A percentile compares a stretch with the other conserved stretches of the same genome.
Conservation (phyloP, 1,140 invertebrate genomes). For the Callitettix versicolor region DNA sequence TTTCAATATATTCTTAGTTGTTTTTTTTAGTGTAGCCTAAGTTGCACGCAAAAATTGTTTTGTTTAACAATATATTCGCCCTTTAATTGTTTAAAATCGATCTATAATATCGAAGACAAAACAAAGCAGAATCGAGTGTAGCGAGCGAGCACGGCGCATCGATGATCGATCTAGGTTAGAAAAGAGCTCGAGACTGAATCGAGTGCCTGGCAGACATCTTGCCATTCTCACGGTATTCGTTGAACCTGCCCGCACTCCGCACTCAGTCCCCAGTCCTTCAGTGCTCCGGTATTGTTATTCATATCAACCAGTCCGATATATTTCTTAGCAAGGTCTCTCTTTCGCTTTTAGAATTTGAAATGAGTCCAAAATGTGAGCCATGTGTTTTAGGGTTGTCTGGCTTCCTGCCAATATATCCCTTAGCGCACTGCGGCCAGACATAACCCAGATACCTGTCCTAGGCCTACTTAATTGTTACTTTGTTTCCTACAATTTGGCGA, state of each 20-base stretch:
- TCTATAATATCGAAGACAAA: too few relatives aligned
- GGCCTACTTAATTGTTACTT: background rate
- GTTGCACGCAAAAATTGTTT: too few relatives aligned
- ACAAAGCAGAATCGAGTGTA: too few relatives aligned
- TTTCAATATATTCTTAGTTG: too few relatives aligned
- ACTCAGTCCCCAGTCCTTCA: constrained; percentile 5
- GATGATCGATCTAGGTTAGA: too few relatives aligned
- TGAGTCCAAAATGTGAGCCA: background rate
- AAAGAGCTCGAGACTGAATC: too few relatives aligned
- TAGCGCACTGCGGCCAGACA: background rate
- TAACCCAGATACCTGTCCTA: background rate
- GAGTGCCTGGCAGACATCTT: background rate
- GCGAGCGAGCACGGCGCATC: too few relatives aligned
- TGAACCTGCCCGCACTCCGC: constrained; percentile 5
- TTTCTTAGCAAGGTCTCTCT: background rate
- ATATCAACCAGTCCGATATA: too few relatives aligned
- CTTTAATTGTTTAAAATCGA: too few relatives aligned
- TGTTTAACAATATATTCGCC: too few relatives aligned
- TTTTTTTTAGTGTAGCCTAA: too few relatives aligned
- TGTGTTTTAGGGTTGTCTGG: background rate
- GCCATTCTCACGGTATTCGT: constrained; percentile 11
- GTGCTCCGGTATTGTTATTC: background rate
- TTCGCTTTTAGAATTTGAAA: constrained; percentile 9
- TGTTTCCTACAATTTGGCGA: too few relatives aligned
- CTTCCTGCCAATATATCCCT: background rate